Base-by-base conservation (phyloP, 2,113 vertebrate species). In the Montifringilla adamsi region DNA sequence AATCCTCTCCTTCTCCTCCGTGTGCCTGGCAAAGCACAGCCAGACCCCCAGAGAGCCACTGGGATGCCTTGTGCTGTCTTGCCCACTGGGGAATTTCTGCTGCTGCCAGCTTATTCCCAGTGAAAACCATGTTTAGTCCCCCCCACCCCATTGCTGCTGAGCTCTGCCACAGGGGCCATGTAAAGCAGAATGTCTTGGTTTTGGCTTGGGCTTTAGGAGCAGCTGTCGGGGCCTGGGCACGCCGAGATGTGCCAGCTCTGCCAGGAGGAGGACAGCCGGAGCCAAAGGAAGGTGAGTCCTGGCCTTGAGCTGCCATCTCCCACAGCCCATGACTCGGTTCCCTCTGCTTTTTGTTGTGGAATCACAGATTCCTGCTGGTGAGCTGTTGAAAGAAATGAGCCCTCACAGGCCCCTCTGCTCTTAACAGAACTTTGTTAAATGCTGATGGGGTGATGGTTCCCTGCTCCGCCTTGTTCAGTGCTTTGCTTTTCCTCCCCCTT, bases 241-340 rank as follows among this genome's bases (percentile, higher is more conserved):
- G 66, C 97, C 0, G 96, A 94, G 44, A 15, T 98, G 35, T 99
- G 99, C 77, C 96, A 98, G 22, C 97, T 99, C 37, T 99, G 99
- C 96, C 97, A 95, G 68, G 91, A 98, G 33, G 97, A 98, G 12
- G 97, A 98, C 88, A 98, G 98, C 47, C 93, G 98, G 33, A 89
- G 95, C 31, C 97, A 83, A 58, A 96, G 86, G 8, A 98, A 99
- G 98, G 99, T 99, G 97, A 84, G 5, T 24, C 16, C 1, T 2
- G 64, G 41, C 3, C 8, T 31, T 11, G 13, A 2, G 1, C 11
- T 21, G 33, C 10, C n/a, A 4, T 3, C 16, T 59, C 43, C 8
- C 26, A 33, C 26, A 3, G 2, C 14, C 4, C 1, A 9, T 6
- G 27, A 28, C 19, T 4, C 30, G 69, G 39, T n/a, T 27, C 47